Evolutionary conservation across 1,140 invertebrate genomes (phyloP), one percentile per base, ranked within the genome.

Genomic region (Calliphora vicina): DNA sequence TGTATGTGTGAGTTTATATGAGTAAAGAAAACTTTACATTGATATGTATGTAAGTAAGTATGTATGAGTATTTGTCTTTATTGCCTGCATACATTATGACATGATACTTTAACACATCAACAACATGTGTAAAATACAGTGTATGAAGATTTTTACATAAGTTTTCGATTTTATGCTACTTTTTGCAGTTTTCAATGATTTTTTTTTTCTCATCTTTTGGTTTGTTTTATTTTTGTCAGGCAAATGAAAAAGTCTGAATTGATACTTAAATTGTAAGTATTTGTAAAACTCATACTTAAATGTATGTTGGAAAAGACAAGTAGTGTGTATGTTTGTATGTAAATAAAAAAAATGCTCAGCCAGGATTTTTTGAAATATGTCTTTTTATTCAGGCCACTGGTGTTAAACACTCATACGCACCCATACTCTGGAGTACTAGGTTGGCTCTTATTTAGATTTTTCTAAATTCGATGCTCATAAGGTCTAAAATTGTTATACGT

Each of bases 221-320:
- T 6, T n/a, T n/a, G n/a, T n/a, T n/a, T n/a, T 57, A n/a, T 57
- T 57, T 57, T 57, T 57, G 15, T 5, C 13, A 57, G 17, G 50
- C 50, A 57, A 57, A 57, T 57, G 61, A 67, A 67, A 67, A 67
- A 67, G 61, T 67, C 61, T 67, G 61, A 67, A 67, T 23, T 67
- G 61, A 67, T 67, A 67, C 61, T 67, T 67, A 9, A 67, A 67
- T 23, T 67, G 20, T 23, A 67, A 23, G 61, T 67, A 67, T 67
- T 67, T 67, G 57, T 20, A 67, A 67, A 67, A 67, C 61, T 67
- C 9, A 23, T 23, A 23, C 61, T 67, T 67, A 23, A 67, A 67
- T n/a, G 15, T n/a, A 57, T 57, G 50, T 57, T 17, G 15, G n/a
- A 23, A 5, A 10, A 67, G 13, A 23, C 20, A 67, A 17, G 61